A percentile compares a stretch with the other conserved stretches of the same genome.
Evolutionary conservation across 2,888 invertebrate genomes (phyloP).

Genomic region (Acanthoscelides obtectus): DNA sequence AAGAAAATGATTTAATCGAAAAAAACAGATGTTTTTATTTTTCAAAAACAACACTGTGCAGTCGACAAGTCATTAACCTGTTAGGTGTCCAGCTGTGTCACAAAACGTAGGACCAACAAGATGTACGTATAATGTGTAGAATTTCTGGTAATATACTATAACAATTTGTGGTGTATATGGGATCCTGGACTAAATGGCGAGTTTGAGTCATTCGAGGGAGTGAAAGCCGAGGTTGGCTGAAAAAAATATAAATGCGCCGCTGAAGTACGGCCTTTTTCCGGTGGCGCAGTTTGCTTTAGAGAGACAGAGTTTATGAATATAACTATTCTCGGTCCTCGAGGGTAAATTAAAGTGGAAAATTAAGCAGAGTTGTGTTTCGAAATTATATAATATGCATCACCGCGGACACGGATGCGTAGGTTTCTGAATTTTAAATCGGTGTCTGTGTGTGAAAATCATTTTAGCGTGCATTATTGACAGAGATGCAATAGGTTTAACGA

Average conservation of each 20-base stretch:
- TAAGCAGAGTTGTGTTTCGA: neutral
- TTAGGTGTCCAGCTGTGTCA: too few relatives aligned
- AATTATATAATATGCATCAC: neutral
- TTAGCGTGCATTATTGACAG: neutral
- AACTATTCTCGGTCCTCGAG: neutral
- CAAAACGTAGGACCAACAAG: too few relatives aligned
- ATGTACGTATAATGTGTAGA: too few relatives aligned
- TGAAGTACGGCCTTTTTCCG: neutral
- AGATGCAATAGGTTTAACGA: too few relatives aligned
- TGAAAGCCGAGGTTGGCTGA: neutral
- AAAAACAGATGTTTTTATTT: too few relatives aligned
- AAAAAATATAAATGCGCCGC: neutral
- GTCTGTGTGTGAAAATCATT: neutral
- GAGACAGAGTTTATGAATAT: neutral
- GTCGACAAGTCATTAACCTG: too few relatives aligned
- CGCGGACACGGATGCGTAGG: neutral
- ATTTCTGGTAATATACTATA: too few relatives aligned
- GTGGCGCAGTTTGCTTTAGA: neutral
- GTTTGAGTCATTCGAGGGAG: too few relatives aligned
- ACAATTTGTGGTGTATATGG: too few relatives aligned
- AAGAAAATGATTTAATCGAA: too few relatives aligned
- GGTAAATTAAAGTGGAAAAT: neutral
- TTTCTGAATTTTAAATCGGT: neutral
- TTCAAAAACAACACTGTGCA: too few relatives aligned
- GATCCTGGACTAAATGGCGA: too few relatives aligned